Base-by-base conservation (phyloP, 1,140 invertebrate species). In the Drosophila nikananu region DNA sequence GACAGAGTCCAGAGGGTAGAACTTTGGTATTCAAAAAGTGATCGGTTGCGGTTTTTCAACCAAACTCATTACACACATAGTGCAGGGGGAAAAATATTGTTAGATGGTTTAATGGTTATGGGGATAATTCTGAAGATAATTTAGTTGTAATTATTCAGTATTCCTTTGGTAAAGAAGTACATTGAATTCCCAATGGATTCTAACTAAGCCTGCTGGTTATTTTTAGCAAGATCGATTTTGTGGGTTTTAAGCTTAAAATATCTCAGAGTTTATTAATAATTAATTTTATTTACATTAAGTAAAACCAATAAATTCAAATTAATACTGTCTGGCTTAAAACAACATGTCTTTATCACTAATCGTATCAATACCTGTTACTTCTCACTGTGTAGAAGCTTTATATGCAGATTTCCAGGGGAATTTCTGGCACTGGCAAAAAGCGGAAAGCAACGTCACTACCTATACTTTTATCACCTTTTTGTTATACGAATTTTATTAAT, bases 31-130 rank as follows among this genome's bases (percentile, higher is more conserved):
- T 78, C 84, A 19, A 44, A 41, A 32, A 42, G 49, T 58, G 51
- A 42, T 23, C 32, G 23, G 61, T 63, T 77, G 83, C 70, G 80
- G 71, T 83, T 62, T 87, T 80, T 83, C 65, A 78, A 89, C 64
- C 77, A 37, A 80, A 58, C 67, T 66, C 61, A 80, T 77, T 73
- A 64, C 42, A 60, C 46, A 10, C 7, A 23, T 17, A 27, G n/a
- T n/a, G n/a, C 35, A 30, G 49, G 13, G 23, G 13, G 13, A 52
- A 30, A 70, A 35, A 70, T n/a, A 19, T 17, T 41, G 49, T 19
- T 13, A 4, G n/a, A 5, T 12, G 48, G 4, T 13, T 48, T 9
- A n/a, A n/a, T n/a, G n/a, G 3, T 21, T 46, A 7, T 25, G 44
- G 5, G 3, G 9, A 10, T 42, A 5, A 19, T 42, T 4, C 9